These are phyloP conservation scores for Empis livida DNA, from an alignment of 2,888 invertebrate species.

Conservation along the genomic window DNA sequence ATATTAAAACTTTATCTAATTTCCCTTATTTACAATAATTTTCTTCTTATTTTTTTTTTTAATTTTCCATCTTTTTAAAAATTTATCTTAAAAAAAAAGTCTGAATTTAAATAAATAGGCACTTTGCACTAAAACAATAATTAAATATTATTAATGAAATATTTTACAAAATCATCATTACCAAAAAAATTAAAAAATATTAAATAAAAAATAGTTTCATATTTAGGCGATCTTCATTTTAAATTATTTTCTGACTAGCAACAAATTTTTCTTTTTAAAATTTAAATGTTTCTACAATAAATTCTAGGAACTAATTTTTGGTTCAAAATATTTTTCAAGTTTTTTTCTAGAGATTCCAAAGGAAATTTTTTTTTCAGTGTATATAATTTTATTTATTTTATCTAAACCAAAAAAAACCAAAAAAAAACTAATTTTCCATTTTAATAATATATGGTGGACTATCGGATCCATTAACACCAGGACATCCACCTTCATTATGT, in stretches of 20 bases:
- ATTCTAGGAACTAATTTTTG: conserved; percentile 37
- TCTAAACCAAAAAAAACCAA: background rate
- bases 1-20: no score
- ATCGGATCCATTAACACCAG: conserved; percentile 30
- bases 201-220: background rate
- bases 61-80: no score
- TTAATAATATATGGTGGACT: conserved; percentile 5
- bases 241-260: background rate
- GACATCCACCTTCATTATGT: conserved; percentile 84
- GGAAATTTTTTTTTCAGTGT: background rate
- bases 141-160: no score
- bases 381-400: no score
- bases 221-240: background rate
- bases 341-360: background rate
- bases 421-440: background rate
- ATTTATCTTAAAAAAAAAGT: no score
- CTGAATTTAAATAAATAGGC: no score
- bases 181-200: background rate
- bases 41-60: no score
- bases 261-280: background rate
- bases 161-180: no score
- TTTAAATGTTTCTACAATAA: background rate
- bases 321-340: conserved; percentile 18
- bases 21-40: no score
- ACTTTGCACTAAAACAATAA: no score